These are phyloP conservation scores for Callipepla californica DNA, from an alignment of 2,113 vertebrate genomes.

Conservation along the genomic window DNA sequence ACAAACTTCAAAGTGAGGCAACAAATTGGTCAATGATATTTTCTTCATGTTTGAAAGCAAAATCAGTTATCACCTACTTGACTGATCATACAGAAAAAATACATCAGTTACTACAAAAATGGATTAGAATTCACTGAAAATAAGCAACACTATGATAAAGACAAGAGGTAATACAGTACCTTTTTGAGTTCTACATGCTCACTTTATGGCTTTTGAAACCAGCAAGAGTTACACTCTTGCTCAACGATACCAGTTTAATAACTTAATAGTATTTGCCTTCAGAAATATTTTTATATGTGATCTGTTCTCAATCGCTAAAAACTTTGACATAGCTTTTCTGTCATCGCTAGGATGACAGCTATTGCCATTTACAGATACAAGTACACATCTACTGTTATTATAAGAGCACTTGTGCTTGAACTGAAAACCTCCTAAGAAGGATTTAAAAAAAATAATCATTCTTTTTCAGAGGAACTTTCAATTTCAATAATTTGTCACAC, in stretches of 20 bases:
- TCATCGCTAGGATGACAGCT: background rate
- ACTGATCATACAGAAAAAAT: background rate
- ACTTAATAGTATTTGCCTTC: background rate
- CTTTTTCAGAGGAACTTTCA: background rate
- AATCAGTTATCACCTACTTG: background rate
- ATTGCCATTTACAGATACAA: conserved; percentile 1
- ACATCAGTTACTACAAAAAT: background rate
- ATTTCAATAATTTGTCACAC: conserved; percentile 44
- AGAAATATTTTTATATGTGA: background rate
- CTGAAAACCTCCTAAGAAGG: background rate
- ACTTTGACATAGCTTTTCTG: background rate
- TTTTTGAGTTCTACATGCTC: background rate
- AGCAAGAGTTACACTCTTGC: background rate
- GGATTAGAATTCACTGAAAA: background rate
- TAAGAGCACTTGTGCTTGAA: background rate
- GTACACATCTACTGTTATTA: background rate
- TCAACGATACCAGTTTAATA: background rate
- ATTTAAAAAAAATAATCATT: background rate
- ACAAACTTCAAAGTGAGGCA: background rate
- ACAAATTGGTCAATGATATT: background rate
- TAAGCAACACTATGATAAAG: background rate
- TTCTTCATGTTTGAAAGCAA: background rate
- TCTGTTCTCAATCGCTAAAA: background rate
- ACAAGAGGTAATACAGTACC: background rate
- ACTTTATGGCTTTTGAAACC: background rate